A percentile compares a stretch with the other conserved stretches of the same genome.
These are phyloP conservation scores for Heliconius congener DNA, from an alignment of 1,140 invertebrate genomes.

Conservation along the genomic window DNA sequence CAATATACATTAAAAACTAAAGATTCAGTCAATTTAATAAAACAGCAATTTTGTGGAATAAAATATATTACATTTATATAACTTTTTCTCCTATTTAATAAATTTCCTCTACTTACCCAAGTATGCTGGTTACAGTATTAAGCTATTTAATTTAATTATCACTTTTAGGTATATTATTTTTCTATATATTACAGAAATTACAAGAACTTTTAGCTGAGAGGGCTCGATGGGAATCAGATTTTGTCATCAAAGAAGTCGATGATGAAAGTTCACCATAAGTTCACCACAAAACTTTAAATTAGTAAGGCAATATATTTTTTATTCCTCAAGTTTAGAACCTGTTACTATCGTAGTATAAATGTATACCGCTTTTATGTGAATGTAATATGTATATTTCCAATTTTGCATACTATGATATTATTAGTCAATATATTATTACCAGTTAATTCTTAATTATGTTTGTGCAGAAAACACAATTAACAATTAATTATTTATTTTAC, in stretches of 20 bases:
- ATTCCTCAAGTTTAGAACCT: conserved; percentile 5
- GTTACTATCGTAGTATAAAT: not conserved
- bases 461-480: no score
- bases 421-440: no score
- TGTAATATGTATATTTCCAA: not conserved
- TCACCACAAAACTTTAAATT: not conserved
- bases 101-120: no score
- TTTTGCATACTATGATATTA: not conserved
- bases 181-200: conserved; percentile 74
- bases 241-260: conserved; percentile 83
- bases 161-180: not conserved
- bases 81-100: no score
- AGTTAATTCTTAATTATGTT: no score
- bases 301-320: conserved; percentile 10
- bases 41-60: no score
- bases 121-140: no score
- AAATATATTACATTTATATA: no score
- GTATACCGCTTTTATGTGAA: not conserved
- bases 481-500: no score
- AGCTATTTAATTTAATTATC: no score
- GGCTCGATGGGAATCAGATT: conserved; percentile 82
- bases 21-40: no score
- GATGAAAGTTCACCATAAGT: conserved; percentile 81
- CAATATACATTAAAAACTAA: no score
- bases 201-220: conserved; percentile 80